Conservation (phyloP, 2,888 invertebrate genomes). For the Andrena bicolor region DNA sequence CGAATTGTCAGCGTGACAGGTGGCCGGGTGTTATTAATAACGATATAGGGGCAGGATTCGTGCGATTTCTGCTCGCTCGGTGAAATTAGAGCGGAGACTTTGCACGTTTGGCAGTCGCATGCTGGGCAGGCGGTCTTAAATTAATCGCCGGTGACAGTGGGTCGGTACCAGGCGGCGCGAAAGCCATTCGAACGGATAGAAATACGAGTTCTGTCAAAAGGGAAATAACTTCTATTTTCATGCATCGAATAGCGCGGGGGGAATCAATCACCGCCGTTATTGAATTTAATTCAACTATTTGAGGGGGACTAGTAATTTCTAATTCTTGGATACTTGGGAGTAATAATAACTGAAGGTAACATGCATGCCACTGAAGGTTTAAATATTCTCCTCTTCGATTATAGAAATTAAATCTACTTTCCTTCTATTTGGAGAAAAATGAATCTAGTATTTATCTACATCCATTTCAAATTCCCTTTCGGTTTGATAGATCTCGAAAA, state of each 20-base stretch:
- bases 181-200: constrained; percentile 1
- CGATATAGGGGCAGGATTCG: constrained; percentile 25
- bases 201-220: not conserved
- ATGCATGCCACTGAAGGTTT: too few relatives aligned
- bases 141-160: constrained; percentile 39
- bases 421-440: too few relatives aligned
- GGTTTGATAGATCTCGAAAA: too few relatives aligned
- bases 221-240: not conserved
- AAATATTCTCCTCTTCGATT: too few relatives aligned
- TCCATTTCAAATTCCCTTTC: too few relatives aligned
- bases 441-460: too few relatives aligned
- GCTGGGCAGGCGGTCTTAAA: constrained; percentile 23
- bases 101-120: constrained; percentile 7
- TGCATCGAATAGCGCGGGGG: not conserved
- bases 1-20: not conserved
- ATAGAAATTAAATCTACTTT: too few relatives aligned
- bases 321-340: not conserved
- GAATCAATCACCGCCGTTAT: not conserved
- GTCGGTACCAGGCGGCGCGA: not conserved
- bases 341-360: too few relatives aligned
- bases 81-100: constrained; percentile 1
- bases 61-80: constrained; percentile 28
- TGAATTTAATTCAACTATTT: not conserved
- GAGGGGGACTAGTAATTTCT: not conserved
- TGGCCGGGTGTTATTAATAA: constrained; percentile 35